A percentile compares a stretch with the other conserved stretches of the same genome.
Conservation (phyloP, 2,113 vertebrate species). For the Lipophrys pholis region DNA sequence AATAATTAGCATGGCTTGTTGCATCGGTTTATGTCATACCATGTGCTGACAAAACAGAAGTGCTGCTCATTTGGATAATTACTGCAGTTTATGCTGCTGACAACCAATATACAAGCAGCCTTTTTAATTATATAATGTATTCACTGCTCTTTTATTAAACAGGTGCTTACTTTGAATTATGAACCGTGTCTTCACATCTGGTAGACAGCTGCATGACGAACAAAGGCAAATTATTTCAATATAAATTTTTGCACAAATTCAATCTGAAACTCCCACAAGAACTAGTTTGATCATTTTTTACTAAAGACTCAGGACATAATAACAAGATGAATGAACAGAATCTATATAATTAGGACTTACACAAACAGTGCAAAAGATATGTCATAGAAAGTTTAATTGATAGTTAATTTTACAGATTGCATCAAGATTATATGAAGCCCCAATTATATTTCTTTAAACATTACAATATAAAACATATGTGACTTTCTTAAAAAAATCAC, state of each 20-base stretch:
- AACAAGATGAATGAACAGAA: too few relatives aligned
- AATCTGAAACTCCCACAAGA: neutral
- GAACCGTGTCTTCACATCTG: neutral
- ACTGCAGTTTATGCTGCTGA: neutral
- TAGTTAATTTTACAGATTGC: too few relatives aligned
- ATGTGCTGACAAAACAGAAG: slow-evolving; percentile 1
- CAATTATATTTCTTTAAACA: too few relatives aligned
- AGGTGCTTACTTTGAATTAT: slow-evolving; percentile 12
- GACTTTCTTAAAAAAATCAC: neutral
- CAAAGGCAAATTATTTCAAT: neutral
- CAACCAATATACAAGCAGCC: neutral
- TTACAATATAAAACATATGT: slow-evolving; percentile 3
- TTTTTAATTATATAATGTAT: neutral
- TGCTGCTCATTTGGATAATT: neutral
- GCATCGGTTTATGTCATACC: slow-evolving; percentile 2
- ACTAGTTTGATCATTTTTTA: neutral
- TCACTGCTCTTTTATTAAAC: neutral
- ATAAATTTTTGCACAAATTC: neutral
- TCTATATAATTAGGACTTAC: too few relatives aligned
- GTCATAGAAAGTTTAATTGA: too few relatives aligned
- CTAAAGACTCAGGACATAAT: neutral
- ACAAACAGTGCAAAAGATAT: too few relatives aligned
- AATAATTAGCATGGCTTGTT: slow-evolving; percentile 8
- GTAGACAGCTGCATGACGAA: slow-evolving; percentile 3
- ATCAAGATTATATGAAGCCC: too few relatives aligned